phyloP scores from a whole-genome alignment of 1,140 invertebrate species.

The Brachionus calyciflorus region DNA sequence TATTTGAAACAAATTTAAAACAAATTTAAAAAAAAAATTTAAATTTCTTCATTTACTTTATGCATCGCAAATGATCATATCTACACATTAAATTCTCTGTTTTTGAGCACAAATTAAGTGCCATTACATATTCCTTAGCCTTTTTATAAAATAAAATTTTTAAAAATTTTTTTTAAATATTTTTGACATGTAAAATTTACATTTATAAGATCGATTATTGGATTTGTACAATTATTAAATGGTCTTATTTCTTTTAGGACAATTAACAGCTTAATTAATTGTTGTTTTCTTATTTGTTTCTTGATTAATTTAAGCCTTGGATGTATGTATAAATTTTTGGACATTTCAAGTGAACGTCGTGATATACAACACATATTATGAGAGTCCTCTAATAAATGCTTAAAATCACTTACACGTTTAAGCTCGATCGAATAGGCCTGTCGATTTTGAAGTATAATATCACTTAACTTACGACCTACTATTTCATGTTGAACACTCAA shows the following conservation, averaged over 20 bases:
- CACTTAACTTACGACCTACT: neutral
- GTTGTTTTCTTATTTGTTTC: conserved; percentile 8
- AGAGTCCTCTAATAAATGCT: conserved; percentile 11
- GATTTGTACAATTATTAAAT: neutral
- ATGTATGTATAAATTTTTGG: neutral
- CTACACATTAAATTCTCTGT: neutral
- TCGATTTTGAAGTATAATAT: conserved; percentile 25
- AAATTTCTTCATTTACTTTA: conserved; percentile 20
- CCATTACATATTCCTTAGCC: neutral
- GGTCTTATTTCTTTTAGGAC: neutral
- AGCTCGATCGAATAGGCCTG: conserved; percentile 8
- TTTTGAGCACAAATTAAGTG: neutral
- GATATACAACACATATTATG: conserved; percentile 20
- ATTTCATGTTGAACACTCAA: conserved; percentile 4
- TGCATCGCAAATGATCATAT: conserved; percentile 5
- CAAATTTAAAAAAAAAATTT: neutral
- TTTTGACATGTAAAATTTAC: neutral
- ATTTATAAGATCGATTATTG: neutral
- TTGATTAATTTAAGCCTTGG: neutral
- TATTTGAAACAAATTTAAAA: neutral
- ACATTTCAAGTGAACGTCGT: neutral
- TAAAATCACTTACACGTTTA: conserved; percentile 32
- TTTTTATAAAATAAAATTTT: neutral
- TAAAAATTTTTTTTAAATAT: neutral
- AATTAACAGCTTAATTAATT: neutral